Conservation (phyloP, 30 jellyfish, hydroid and myxozoan species). For the Aurelia sp. region DNA sequence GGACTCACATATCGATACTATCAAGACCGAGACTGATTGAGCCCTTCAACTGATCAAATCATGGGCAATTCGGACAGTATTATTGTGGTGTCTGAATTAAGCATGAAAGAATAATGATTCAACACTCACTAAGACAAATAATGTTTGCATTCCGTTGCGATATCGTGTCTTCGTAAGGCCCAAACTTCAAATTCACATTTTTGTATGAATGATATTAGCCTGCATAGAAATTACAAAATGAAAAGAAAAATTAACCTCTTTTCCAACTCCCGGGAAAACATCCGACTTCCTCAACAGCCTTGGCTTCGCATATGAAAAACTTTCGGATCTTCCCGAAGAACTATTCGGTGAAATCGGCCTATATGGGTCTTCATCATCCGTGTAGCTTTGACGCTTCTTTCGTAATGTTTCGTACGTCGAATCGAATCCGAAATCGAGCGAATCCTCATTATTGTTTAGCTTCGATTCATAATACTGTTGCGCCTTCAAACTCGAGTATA, state of each 20-base stretch:
- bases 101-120: no score
- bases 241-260: neutral
- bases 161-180: no score
- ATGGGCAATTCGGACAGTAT: no score
- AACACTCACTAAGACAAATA: no score
- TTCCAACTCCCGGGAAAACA: conserved; percentile 70
- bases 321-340: conserved; percentile 66
- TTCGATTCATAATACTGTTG: conserved; percentile 46
- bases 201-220: no score
- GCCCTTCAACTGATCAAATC: no score
- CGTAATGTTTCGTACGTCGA: conserved; percentile 78
- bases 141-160: no score
- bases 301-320: conserved; percentile 76
- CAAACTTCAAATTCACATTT: no score
- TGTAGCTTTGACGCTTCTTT: conserved; percentile 43
- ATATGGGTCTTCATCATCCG: conserved; percentile 6
- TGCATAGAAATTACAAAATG: no score
- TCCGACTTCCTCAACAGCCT: conserved; percentile 68
- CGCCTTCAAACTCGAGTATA: conserved; percentile 59
- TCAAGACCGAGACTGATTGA: no score
- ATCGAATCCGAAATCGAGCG: conserved; percentile 62
- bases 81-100: no score
- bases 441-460: conserved; percentile 48
- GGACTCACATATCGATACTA: no score
- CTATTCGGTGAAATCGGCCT: conserved; percentile 64